phyloP scores from a whole-genome alignment of 2,797 vertebrate species.

The Pangasius djambal region DNA sequence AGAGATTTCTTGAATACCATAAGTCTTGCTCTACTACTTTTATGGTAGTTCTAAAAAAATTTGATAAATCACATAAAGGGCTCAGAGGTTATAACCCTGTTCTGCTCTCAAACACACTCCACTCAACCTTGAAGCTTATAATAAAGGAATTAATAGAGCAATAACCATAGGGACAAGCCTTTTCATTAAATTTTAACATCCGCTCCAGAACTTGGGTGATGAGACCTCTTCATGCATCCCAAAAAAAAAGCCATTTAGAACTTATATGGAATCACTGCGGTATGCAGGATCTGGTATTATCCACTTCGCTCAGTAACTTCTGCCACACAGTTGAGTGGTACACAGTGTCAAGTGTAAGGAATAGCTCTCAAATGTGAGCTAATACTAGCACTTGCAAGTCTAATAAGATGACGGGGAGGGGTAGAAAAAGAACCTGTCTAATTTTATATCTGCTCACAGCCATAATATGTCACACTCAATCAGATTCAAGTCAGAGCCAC shows the following conservation, averaged over 20 bases:
- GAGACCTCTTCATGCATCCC: neutral
- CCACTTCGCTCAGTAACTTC: constrained; percentile 6
- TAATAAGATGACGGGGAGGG: constrained; percentile 40
- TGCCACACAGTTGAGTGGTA: constrained; percentile 17
- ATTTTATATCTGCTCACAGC: constrained; percentile 51
- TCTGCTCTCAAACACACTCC: neutral
- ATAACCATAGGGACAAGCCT: neutral
- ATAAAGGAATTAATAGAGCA: constrained; percentile 10
- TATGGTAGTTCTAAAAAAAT: neutral
- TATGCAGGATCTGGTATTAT: constrained; percentile 17
- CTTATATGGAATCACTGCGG: neutral
- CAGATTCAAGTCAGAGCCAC: constrained; percentile 28
- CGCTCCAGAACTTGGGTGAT: neutral
- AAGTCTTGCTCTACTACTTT: neutral
- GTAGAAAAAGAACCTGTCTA: constrained; percentile 37
- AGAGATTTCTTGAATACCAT: neutral
- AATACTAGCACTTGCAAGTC: constrained; percentile 32
- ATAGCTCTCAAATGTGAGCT: constrained; percentile 36
- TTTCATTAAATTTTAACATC: constrained; percentile 9
- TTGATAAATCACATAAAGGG: neutral
- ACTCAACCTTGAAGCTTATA: neutral
- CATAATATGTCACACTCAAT: constrained; percentile 42
- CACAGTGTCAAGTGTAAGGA: constrained; percentile 42
- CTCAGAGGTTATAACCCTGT: constrained; percentile 6
- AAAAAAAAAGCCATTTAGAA: constrained; percentile 4